Percentiles rank a stretch among this genome's conserved stretches.
Conservation (phyloP, 2,797 vertebrate genomes). For the Phataginus tricuspis region DNA sequence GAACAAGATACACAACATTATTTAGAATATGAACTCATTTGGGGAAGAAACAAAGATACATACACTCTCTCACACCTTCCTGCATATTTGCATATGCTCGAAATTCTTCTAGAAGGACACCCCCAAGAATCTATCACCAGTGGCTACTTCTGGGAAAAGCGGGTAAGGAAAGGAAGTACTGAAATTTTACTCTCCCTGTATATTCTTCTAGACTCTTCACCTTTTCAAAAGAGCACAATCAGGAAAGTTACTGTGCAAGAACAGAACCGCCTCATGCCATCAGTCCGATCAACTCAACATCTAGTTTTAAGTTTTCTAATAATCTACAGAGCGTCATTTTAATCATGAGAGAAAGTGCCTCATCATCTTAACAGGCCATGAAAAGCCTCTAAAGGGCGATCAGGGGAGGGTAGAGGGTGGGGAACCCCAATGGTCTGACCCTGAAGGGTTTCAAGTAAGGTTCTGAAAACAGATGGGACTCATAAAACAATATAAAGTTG, state of each 20-base stretch:
- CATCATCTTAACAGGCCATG: background rate
- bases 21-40: background rate
- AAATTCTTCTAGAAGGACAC: constrained; percentile 26
- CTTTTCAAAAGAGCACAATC: background rate
- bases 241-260: background rate
- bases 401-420: background rate
- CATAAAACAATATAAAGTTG: background rate
- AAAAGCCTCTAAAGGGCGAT: background rate
- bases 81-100: background rate
- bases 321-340: background rate
- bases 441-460: background rate
- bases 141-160: background rate
- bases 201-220: background rate
- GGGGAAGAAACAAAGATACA: background rate
- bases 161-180: background rate
- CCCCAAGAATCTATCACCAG: background rate
- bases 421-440: background rate
- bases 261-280: background rate
- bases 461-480: background rate
- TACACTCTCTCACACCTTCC: background rate
- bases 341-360: background rate
- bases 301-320: constrained; percentile 17
- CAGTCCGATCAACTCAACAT: background rate
- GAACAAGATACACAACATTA: background rate
- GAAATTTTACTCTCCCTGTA: background rate